Evolutionary conservation across 23 tunicate species (phyloP), one percentile per base, ranked within the genome.

Genomic region (Oikopleura vanhoeffeni): DNA sequence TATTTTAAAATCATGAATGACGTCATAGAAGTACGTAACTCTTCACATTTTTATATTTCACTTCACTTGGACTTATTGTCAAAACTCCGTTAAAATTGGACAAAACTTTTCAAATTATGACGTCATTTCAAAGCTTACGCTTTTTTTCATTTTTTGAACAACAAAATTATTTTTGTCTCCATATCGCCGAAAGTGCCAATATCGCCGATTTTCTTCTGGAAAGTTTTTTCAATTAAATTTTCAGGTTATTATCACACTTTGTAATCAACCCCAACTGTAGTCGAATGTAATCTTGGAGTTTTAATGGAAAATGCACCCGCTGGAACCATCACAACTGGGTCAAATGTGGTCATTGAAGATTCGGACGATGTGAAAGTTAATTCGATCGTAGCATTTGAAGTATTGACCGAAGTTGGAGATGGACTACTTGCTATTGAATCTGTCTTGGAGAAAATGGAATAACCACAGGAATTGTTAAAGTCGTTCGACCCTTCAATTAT

Each of bases 201-300:
- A n/a, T n/a, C n/a, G n/a, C n/a, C n/a, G n/a, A n/a, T n/a, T n/a
- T n/a, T n/a, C n/a, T n/a, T n/a, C n/a, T n/a, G n/a, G n/a, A n/a
- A n/a, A n/a, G n/a, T n/a, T n/a, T n/a, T n/a, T 33, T 2, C 35
- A 18, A 30, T 38, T 33, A 13, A 13, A 33, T 2, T 33, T 38
- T 71, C 36, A 71, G 79, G 2, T 71, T 18, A 71, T 32, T 38
- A 18, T 71, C 35, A 49, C 64, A 24, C 24, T 13, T 13, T 71
- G 79, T 38, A 71, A 71, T 71, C 79, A 71, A 32, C 79, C 79
- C 79, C 79, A 71, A 30, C 27, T 2, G 38, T 32, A 13, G 79
- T 13, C 34, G 32, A 38, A 13, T 71, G 79, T 71, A 30, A 71
- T 30, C 79, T 71, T 71, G 79, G 79, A 28, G 35, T 24, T 2